These are phyloP conservation scores for Diplodus puntazzo DNA, from an alignment of 2,797 vertebrate genomes.

Conservation along the genomic window DNA sequence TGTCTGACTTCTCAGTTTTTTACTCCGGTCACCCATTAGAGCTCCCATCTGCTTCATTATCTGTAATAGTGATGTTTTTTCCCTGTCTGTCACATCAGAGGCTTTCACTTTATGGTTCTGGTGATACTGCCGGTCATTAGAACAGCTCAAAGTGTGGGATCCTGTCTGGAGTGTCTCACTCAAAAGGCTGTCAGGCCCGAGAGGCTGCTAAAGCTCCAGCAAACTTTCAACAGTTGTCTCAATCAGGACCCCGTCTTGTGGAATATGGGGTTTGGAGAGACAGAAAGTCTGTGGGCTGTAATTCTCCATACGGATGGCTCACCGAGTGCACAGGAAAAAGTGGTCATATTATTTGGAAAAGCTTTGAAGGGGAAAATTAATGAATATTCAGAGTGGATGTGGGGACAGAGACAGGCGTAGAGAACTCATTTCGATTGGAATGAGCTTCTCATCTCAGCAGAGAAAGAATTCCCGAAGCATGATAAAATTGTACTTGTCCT, in stretches of 20 bases:
- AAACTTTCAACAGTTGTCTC: constrained; percentile 75
- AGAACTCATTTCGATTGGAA: constrained; percentile 61
- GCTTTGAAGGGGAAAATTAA: constrained; percentile 68
- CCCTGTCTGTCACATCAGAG: constrained; percentile 76
- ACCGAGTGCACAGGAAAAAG: constrained; percentile 60
- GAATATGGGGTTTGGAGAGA: constrained; percentile 67
- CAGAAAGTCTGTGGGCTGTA: constrained; percentile 70
- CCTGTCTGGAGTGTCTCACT: constrained; percentile 83
- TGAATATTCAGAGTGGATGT: constrained; percentile 63
- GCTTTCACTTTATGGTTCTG: constrained; percentile 70
- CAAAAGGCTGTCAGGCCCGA: constrained; percentile 67
- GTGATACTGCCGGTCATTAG: constrained; percentile 75
- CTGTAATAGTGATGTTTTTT: constrained; percentile 82
- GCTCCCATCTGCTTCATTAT: constrained; percentile 79
- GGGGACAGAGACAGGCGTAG: constrained; percentile 50
- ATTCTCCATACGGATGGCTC: constrained; percentile 60
- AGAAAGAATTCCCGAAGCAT: constrained; percentile 59
- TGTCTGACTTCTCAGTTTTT: constrained; percentile 61
- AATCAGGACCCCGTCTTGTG: constrained; percentile 59
- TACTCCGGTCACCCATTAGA: constrained; percentile 76
- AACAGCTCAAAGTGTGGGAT: constrained; percentile 78
- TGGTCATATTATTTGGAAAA: constrained; percentile 72
- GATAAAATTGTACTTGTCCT: constrained; percentile 49
- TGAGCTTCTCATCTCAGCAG: constrained; percentile 56
- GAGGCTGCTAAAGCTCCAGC: constrained; percentile 68